These are phyloP conservation scores for Sebastes schlegelii DNA, from an alignment of 2,113 vertebrate genomes.

Conservation along the genomic window DNA sequence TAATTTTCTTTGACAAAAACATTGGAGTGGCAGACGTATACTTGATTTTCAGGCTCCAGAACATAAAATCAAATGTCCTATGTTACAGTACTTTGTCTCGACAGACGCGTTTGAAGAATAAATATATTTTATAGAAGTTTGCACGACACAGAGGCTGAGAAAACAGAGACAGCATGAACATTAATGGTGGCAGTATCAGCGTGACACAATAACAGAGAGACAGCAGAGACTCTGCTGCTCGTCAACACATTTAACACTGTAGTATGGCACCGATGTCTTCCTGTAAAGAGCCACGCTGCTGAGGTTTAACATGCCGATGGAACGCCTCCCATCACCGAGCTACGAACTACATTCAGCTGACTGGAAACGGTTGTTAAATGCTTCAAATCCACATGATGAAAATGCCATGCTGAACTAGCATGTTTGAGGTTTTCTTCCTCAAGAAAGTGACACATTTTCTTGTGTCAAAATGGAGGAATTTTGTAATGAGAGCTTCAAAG, in stretches of 20 bases:
- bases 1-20: conserved; percentile 61
- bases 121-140: conserved; percentile 70
- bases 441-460: background rate
- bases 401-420: background rate
- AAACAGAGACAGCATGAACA: conserved; percentile 41
- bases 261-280: conserved; percentile 37
- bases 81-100: conserved; percentile 76
- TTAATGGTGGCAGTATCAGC: conserved; percentile 42
- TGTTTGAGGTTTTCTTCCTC: background rate
- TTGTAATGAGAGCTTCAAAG: background rate
- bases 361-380: background rate
- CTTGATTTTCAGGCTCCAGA: conserved; percentile 75
- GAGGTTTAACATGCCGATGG: conserved; percentile 30
- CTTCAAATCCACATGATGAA: conserved; percentile 18
- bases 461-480: background rate
- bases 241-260: conserved; percentile 50
- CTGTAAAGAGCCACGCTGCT: conserved; percentile 39
- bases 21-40: conserved; percentile 73
- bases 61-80: conserved; percentile 65
- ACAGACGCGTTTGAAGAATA: conserved; percentile 72
- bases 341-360: background rate
- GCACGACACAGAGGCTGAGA: conserved; percentile 70
- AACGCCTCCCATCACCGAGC: background rate
- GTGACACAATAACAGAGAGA: conserved; percentile 14
- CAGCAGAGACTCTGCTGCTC: conserved; percentile 25